These are phyloP conservation scores for Cotesia vestalis DNA, from an alignment of 1,140 invertebrate genomes.

Conservation along the genomic window DNA sequence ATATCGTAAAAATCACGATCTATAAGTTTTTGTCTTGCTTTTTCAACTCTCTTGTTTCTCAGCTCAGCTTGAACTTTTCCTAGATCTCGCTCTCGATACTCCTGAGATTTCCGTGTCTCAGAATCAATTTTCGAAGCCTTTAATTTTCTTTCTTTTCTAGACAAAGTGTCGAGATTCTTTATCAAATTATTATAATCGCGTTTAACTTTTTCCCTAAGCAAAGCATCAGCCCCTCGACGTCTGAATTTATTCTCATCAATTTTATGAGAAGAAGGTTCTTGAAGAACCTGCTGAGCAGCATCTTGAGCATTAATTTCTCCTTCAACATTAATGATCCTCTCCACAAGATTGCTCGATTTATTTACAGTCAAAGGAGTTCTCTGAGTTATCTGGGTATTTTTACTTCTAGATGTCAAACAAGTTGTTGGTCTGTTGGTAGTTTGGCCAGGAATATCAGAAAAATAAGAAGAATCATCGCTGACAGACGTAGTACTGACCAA, in stretches of 20 bases:
- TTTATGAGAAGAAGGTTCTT: slow-evolving; percentile 41
- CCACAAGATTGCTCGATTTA: slow-evolving; percentile 52
- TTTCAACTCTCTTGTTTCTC: not conserved
- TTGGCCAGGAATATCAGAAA: slow-evolving; percentile 46
- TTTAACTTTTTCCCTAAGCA: slow-evolving; percentile 62
- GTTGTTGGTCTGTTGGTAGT: slow-evolving; percentile 50
- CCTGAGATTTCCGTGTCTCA: not conserved
- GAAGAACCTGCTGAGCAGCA: slow-evolving; percentile 48
- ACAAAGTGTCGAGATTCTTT: slow-evolving; percentile 55
- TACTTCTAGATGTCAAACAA: slow-evolving; percentile 48
- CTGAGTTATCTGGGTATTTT: not conserved
- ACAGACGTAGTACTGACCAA: slow-evolving; percentile 49
- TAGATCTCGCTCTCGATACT: too few species aligned
- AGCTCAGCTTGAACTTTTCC: not conserved
- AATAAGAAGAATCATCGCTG: slow-evolving; percentile 62
- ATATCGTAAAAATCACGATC: not conserved
- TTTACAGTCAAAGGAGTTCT: not conserved
- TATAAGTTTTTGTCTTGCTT: not conserved
- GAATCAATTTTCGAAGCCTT: slow-evolving; percentile 27
- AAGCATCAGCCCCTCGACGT: slow-evolving; percentile 62
- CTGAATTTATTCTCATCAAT: slow-evolving; percentile 49
- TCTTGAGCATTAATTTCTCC: slow-evolving; percentile 57
- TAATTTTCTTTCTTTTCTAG: slow-evolving; percentile 54
- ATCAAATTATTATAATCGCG: slow-evolving; percentile 64
- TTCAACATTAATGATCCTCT: slow-evolving; percentile 49